Percentiles rank a stretch among this genome's conserved stretches.
Evolutionary conservation across 2,888 invertebrate species (phyloP).

Genomic region (Stenodema calcarata): DNA sequence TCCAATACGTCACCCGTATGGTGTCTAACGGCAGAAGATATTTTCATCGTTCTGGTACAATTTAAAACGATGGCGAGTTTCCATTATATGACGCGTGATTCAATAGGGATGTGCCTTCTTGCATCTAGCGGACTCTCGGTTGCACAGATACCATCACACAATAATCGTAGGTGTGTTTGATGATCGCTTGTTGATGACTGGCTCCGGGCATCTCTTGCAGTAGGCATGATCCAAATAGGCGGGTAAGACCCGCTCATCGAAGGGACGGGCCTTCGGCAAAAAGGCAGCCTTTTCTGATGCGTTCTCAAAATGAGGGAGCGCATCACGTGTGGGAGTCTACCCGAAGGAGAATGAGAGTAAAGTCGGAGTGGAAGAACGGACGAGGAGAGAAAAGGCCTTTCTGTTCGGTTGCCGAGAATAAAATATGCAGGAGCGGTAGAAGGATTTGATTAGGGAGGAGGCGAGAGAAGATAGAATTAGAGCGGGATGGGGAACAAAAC

Average conservation of each 20-base stretch:
- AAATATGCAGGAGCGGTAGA: slow-evolving; percentile 37
- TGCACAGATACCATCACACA: background rate
- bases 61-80: no score
- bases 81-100: no score
- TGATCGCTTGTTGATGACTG: background rate
- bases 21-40: no score
- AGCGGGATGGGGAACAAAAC: background rate
- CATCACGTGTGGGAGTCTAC: background rate
- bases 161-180: background rate
- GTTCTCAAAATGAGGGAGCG: background rate
- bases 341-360: background rate
- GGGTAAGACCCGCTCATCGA: background rate
- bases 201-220: background rate
- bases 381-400: background rate
- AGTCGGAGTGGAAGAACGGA: background rate
- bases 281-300: background rate
- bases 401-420: slow-evolving; percentile 22
- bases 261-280: background rate
- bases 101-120: no score
- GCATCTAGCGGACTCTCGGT: background rate
- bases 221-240: background rate
- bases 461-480: slow-evolving; percentile 24
- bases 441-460: slow-evolving; percentile 30
- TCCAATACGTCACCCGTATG: no score
- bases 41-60: no score